Evolutionary conservation across 2,888 invertebrate species (phyloP).

Genomic region (Epistrophe eligans): DNA sequence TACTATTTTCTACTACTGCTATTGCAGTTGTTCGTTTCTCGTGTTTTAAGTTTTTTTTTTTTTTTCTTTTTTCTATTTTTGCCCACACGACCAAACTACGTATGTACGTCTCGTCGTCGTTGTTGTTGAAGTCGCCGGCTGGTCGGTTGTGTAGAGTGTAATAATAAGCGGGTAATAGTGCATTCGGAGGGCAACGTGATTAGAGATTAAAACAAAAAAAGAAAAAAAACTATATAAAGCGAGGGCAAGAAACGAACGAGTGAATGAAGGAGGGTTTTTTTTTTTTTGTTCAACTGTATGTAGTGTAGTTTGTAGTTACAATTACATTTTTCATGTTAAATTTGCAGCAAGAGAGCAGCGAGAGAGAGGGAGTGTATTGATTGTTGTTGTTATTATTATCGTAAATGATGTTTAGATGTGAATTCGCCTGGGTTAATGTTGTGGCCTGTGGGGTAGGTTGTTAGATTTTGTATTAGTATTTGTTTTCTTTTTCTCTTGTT

Average conservation of each 20-base stretch:
- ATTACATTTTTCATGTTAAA: conserved; percentile 31
- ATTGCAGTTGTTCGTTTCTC: not conserved
- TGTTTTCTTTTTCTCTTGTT: conserved; percentile 10
- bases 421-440: conserved; percentile 64
- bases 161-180: conserved; percentile 64
- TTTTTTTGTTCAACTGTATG: conserved; percentile 31
- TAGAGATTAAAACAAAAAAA: conserved; percentile 37
- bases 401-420: conserved; percentile 27
- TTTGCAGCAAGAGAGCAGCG: conserved; percentile 26
- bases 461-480: conserved; percentile 17
- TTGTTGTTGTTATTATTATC: conserved; percentile 14
- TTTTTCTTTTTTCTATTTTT: conserved; percentile 57
- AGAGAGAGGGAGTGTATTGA: not conserved
- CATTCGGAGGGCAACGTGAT: conserved; percentile 71
- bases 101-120: not conserved
- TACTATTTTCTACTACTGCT: not conserved
- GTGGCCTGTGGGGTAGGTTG: conserved; percentile 68
- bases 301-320: conserved; percentile 42
- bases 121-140: not conserved
- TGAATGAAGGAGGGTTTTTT: not conserved
- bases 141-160: conserved; percentile 30
- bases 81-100: conserved; percentile 54
- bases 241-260: not conserved
- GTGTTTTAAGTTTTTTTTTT: conserved; percentile 1
- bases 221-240: not conserved